Conservation (phyloP, 2,888 invertebrate genomes). For the Epinotia nisella region DNA sequence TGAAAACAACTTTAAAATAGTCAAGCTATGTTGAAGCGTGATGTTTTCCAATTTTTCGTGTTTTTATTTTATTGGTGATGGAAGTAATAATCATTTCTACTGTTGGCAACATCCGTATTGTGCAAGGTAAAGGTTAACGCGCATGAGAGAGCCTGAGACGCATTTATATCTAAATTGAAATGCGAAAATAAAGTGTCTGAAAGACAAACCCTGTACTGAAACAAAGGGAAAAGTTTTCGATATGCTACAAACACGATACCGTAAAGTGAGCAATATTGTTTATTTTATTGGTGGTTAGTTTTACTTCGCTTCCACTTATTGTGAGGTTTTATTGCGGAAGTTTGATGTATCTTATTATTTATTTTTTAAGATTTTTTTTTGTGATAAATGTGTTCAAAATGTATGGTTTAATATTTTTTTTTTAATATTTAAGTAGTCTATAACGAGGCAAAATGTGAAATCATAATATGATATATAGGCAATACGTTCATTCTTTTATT, state of each 20-base stretch:
- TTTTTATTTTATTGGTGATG: no score
- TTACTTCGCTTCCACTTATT: conserved; percentile 14
- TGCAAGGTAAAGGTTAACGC: no score
- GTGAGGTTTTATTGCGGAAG: background rate
- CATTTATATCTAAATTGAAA: background rate
- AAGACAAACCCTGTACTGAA: conserved; percentile 3
- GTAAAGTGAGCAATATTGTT: conserved; percentile 41
- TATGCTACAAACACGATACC: conserved; percentile 33
- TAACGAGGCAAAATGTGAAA: no score
- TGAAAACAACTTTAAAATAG: no score
- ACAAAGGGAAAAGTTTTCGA: conserved; percentile 35
- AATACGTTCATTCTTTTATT: no score
- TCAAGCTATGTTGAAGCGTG: no score
- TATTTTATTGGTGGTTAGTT: conserved; percentile 33
- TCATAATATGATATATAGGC: no score
- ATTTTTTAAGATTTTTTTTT: background rate
- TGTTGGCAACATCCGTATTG: no score
- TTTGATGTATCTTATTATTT: background rate
- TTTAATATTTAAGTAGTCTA: background rate
- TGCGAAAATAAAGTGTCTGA: background rate
- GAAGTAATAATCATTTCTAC: no score
- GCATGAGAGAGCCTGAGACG: no score
- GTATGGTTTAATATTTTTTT: background rate
- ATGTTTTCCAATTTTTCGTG: no score
- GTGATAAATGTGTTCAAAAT: background rate